phyloP scores from a whole-genome alignment of 2,113 vertebrate species.

The Vidua macroura region DNA sequence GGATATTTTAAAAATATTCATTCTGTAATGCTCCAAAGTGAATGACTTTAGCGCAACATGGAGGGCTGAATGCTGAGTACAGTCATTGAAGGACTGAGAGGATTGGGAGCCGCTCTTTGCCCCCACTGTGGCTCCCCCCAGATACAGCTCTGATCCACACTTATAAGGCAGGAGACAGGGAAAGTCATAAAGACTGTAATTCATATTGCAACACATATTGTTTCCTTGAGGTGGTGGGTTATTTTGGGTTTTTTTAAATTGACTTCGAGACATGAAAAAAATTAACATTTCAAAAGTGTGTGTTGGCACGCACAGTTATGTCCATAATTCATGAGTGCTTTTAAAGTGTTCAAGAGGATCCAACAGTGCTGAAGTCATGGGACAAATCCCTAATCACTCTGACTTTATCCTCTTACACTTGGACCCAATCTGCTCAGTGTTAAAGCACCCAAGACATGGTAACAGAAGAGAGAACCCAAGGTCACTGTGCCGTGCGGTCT shows the following conservation, averaged over 20 bases:
- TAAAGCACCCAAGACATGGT: not conserved
- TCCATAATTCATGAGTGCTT: conserved; percentile 29
- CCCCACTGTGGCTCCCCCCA: fast-evolving
- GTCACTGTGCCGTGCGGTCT: not conserved
- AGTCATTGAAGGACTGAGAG: not conserved
- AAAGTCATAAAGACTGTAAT: not conserved
- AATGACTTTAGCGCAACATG: fast-evolving
- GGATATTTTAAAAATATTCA: not conserved
- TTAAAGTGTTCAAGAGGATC: conserved; percentile 1
- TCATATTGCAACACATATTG: not conserved
- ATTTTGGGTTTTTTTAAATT: not conserved
- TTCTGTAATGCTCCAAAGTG: not conserved
- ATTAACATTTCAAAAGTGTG: conserved; percentile 4
- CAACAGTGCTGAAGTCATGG: conserved; percentile 10
- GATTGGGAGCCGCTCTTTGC: fast-evolving
- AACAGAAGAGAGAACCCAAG: conserved; percentile 10
- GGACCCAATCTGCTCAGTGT: conserved; percentile 25
- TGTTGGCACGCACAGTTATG: not conserved
- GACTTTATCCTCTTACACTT: conserved; percentile 55
- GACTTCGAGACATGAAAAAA: not conserved
- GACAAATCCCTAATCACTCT: conserved; percentile 52
- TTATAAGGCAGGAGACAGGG: not conserved
- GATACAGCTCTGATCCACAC: not conserved
- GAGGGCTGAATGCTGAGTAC: not conserved
- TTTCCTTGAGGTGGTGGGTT: not conserved